phyloP scores from a whole-genome alignment of 2,113 vertebrate genomes.

The Opisthocomus hoazin region DNA sequence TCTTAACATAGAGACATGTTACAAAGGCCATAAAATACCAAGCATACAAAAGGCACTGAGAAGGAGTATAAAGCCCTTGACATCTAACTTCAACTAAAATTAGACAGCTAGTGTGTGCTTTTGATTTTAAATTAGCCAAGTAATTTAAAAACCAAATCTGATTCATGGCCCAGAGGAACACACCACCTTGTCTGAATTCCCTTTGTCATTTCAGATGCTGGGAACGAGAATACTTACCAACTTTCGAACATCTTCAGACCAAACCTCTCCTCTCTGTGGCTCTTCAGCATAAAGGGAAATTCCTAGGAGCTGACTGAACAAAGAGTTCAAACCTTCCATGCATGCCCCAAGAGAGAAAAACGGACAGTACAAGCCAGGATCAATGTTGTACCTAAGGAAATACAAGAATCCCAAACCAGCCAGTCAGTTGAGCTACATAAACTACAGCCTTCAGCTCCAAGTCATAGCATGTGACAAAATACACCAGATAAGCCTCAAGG shows the following conservation, averaged over 20 bases:
- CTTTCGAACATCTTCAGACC: slow-evolving; percentile 91
- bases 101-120: background rate
- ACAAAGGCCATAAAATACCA: background rate
- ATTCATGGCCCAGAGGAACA: background rate
- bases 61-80: background rate
- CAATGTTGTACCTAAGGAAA: slow-evolving; percentile 87
- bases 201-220: background rate
- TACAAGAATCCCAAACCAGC: background rate
- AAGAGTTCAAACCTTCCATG: slow-evolving; percentile 91
- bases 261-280: slow-evolving; percentile 86
- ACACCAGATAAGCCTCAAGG: background rate
- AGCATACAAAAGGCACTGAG: background rate
- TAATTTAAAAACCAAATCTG: background rate
- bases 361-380: slow-evolving; percentile 91
- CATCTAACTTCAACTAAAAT: background rate
- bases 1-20: background rate
- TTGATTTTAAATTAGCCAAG: background rate
- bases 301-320: slow-evolving; percentile 87
- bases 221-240: slow-evolving; percentile 75
- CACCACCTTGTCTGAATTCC: background rate
- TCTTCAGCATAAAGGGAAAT: slow-evolving; percentile 86
- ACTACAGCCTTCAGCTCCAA: background rate
- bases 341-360: slow-evolving; percentile 93
- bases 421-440: background rate
- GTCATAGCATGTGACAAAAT: background rate